Percentiles rank a stretch among this genome's conserved stretches.
Conservation (phyloP, 2,113 vertebrate species). For the Siniperca chuatsi region DNA sequence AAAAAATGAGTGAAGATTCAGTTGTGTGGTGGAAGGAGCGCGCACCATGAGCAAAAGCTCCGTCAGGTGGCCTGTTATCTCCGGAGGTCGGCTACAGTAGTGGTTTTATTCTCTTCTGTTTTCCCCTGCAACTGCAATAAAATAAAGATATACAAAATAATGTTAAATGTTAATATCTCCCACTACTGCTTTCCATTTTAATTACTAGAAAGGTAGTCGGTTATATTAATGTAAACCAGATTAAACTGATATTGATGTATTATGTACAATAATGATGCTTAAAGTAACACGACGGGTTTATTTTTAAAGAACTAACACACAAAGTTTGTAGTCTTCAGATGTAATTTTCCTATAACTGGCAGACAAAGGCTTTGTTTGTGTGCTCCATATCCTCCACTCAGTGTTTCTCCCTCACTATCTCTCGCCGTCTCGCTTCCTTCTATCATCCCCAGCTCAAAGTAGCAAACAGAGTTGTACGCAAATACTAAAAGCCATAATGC, state of each 20-base stretch:
- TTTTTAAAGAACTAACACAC: constrained; percentile 8
- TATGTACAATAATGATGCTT: neutral
- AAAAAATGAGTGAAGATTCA: neutral
- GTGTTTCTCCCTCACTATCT: constrained; percentile 26
- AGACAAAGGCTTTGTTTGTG: constrained; percentile 74
- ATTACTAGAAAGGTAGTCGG: neutral
- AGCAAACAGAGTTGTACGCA: constrained; percentile 85
- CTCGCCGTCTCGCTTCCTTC: constrained; percentile 43
- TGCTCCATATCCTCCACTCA: constrained; percentile 24
- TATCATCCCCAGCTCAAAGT: constrained; percentile 50
- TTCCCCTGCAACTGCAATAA: neutral
- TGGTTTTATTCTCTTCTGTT: neutral
- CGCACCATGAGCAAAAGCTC: neutral
- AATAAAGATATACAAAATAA: constrained; percentile 2
- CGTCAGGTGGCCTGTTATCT: neutral
- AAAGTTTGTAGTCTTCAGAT: constrained; percentile 33
- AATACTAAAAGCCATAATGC: constrained; percentile 78
- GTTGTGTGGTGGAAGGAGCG: neutral
- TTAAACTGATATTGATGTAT: neutral
- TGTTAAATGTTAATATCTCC: constrained; percentile 2
- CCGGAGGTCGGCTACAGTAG: neutral
- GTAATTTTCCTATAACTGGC: constrained; percentile 42
- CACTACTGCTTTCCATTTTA: neutral
- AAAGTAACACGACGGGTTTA: neutral
- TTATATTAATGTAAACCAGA: neutral